Base-by-base conservation (phyloP, 2,797 vertebrate species). In the Heteromormyrus szaboi region DNA sequence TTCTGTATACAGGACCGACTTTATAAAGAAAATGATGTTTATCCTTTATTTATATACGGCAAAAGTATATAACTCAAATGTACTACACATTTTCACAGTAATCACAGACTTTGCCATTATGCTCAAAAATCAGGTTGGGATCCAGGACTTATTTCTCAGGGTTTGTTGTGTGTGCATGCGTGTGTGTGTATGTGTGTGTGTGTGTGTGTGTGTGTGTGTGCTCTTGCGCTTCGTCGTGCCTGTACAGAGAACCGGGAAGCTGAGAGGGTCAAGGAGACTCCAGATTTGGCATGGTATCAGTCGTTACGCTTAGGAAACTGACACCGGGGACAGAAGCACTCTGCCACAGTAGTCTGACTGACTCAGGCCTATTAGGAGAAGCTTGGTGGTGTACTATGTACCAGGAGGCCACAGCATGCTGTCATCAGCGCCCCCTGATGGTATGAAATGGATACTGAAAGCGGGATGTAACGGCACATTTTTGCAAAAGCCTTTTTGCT, bases 121-220 rank as follows among this genome's bases (percentile, higher is more conserved):
- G 90, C 92, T 91, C 91, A 25, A 83, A 65, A 19, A 72, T 62
- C 41, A 87, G 83, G 22, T 25, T 90, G 90, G 62, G 90, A 91
- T 91, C 87, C 89, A 89, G 92, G 89, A 89, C 90, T 3, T 53
- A 88, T 92, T 91, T 90, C 93, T 94, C 93, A 94, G 93, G 92
- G 89, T 92, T 90, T 89, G 89, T 89, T 29, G 88, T 53, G 50
- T 88, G 88, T 19, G 5, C 25, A 33, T 65, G 53, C 85, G 83
- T 79, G 79, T 83, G 68, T 33, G 54, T 22, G 50, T 2, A 0
- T 79, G 68, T 41, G 68, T 65, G 14, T 25, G 22, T 4, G 33
- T 41, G 50, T 25, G 53, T 81, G 76, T 83, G 79, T 33, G 68
- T 59, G 14, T 33, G 44, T 8, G n/a, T 44, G 50, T 25, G 53